Evolutionary conservation across 1,140 invertebrate species (phyloP), one percentile per base, ranked within the genome.

Genomic region (Trichonephila clavata): DNA sequence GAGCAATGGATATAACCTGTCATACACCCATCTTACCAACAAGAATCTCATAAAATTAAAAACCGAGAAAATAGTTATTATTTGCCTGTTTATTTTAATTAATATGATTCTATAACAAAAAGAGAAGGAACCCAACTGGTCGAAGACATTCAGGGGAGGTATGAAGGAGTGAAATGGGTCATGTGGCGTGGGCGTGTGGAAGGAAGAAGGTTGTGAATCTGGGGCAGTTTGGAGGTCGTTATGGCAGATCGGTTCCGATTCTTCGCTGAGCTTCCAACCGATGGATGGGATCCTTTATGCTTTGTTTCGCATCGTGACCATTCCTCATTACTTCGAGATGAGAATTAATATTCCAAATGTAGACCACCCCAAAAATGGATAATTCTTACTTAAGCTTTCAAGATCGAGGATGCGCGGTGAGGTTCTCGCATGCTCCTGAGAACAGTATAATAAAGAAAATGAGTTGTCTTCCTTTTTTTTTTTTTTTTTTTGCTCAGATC

Each of bases 191-290:
- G 90, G 90, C 90, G 90, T 84, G 80, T 84, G 80, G 71, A 32
- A 13, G 24, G 60, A 92, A 92, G 80, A 80, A 92, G 90, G 77
- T 92, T 90, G 89, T 32, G 77, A 92, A 84, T 92, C 90, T 92
- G 90, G 90, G 90, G 65, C 90, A 92, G 60, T 65, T 83, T 84
- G 80, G 90, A 92, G 90, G 90, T 92, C 90, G 80, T 32, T 57
- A 92, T 84, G 90, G 80, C 77, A 83, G 90, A 92, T 92, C 90
- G 57, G 59, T 68, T 92, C 71, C 61, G 50, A 81, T 80, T 81
- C 71, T 77, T 81, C 63, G 80, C n/a, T 92, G 80, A 71, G 27
- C 71, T 63, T 65, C 59, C 32, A 57, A 21, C 43, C 57, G 50
- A 60, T 60, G 50, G 43, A 84, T 84, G 50, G 39, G 81, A 84